Percentiles rank a stretch among this genome's conserved stretches.
phyloP scores from a whole-genome alignment of 2,113 vertebrate species.

The Silurus asotus region DNA sequence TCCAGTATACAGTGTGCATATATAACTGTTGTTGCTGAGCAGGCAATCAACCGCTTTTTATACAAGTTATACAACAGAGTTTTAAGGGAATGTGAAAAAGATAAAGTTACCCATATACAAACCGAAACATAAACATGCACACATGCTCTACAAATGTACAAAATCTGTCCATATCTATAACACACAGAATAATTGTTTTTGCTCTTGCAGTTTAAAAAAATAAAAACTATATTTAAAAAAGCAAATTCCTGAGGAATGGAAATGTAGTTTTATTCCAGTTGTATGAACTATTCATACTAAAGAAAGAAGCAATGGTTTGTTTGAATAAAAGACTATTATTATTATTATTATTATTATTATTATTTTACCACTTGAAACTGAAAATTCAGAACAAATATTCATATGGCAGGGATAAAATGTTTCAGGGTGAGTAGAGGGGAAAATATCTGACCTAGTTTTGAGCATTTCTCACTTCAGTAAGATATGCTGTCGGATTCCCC shows the following conservation, averaged over 20 bases:
- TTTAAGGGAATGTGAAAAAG: constrained; percentile 1
- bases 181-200: neutral
- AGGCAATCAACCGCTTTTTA: neutral
- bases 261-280: neutral
- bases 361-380: constrained; percentile 60
- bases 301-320: constrained; percentile 38
- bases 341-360: constrained; percentile 13
- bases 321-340: constrained; percentile 40
- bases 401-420: constrained; percentile 45
- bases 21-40: constrained; percentile 50
- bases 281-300: neutral
- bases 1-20: constrained; percentile 33
- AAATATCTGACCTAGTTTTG: constrained; percentile 72
- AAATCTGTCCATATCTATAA: neutral
- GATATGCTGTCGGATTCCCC: constrained; percentile 58
- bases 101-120: constrained; percentile 6
- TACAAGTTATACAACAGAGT: too few species aligned
- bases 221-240: neutral
- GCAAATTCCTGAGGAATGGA: neutral
- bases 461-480: constrained; percentile 61
- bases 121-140: neutral
- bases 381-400: constrained; percentile 55
- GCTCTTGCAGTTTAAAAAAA: neutral
- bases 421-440: constrained; percentile 54
- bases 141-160: neutral